Base-by-base conservation (phyloP, 1,140 invertebrate species). In the Micrasema minimum region DNA sequence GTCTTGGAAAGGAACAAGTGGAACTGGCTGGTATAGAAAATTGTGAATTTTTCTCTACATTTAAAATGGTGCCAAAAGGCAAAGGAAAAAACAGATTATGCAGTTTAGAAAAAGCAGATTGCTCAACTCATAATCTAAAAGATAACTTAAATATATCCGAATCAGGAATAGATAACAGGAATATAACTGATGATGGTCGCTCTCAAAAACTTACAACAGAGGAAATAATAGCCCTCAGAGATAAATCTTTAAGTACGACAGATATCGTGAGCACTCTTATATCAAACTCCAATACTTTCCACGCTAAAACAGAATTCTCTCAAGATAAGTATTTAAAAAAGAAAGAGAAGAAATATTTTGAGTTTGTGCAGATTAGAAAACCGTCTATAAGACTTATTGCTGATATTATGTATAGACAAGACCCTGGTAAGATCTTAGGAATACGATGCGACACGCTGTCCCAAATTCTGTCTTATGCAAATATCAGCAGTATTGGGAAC, bases 251-350 rank as follows among this genome's bases (percentile, higher is more conserved):
- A 16, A 90, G 89, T 66, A 92, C 93, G 0, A 90, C 90, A 65
- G 90, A 94, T 79, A 96, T 98, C 68, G 90, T 98, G 35, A 91
- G 89, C 66, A 90, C 91, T 48, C 83, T 99, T 3, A 91, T 98
- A 43, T 91, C 91, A 71, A 97, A 97, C 79, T 98, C 95, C 45
- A 91, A 89, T 69, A 95, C 94, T 9, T 95, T 95, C 81, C 86
- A 88, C 23, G 85, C 87, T 31, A 97, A 97, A 86, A 98, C 96
- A 0, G 93, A 93, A 77, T 98, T 91, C 80, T 93, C 95, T 0
- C 95, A 98, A 81, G 92, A 95, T 76, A 98, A 98, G 80, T 98
- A 98, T 80, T 87, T 98, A 6, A 92, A 91, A 53, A 98, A 98
- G 79, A 98, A 98, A 80, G 92, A 95, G 76, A 92, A 91, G 72